Base-by-base conservation (phyloP, 2,888 invertebrate genomes). In the Nomada ferruginata region DNA sequence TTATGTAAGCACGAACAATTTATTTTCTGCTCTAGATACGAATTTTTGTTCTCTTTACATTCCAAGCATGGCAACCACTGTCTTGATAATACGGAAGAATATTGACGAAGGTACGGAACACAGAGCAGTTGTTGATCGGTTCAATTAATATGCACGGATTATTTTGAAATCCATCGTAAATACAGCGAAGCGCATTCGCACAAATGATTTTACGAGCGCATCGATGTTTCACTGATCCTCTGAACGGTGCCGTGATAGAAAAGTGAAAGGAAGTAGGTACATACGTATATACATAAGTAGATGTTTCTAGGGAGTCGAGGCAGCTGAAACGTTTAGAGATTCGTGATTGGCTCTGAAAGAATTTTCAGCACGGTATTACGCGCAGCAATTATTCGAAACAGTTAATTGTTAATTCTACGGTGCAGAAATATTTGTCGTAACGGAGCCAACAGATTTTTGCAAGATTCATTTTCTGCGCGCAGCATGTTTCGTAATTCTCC, bases 121-220 rank as follows among this genome's bases (percentile, higher is more conserved):
- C 10, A 18, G 7, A 15, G 29, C 20, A 36, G 36, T 36, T 7
- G 36, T 7, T 55, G 20, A 47, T 64, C 47, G 52, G 71, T 53
- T 76, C 42, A 61, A 72, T 66, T 60, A 53, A 53, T 20, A n/a
- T 7, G 18, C 11, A 2, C 15, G 15, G 47, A 53, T 68, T 18
- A 68, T 68, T 68, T 68, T 20, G 9, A 20, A 60, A 60, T 18
- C 4, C 11, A 55, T 23, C 10, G 4, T 26, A 20, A 9, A 72
- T 18, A 42, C 2, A 13, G 23, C 42, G 15, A 53, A 18, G 20
- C 13, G 23, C 15, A 44, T 63, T 65, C 15, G 47, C 47, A 29
- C 44, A 64, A 64, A 53, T 57, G 57, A 44, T 44, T 65, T 64
- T 47, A 47, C 65, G 36, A 64, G 50, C 26, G 57, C 26, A 57